phyloP scores from a whole-genome alignment of 1,140 invertebrate genomes.

The Psix sp. region DNA sequence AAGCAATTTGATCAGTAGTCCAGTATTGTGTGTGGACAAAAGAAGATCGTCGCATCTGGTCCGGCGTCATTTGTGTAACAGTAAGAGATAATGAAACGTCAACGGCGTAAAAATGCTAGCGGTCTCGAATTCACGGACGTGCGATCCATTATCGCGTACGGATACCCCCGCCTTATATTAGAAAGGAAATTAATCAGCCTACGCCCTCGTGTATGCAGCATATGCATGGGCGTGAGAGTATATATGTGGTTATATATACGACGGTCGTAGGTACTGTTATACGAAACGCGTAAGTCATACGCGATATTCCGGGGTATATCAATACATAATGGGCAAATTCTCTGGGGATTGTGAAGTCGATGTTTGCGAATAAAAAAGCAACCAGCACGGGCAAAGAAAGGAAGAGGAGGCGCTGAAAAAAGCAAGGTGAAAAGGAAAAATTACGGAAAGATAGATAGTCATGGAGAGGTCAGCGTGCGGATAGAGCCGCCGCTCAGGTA shows the following conservation, averaged over 20 bases:
- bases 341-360: conserved; percentile 29
- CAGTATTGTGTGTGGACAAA: conserved; percentile 1
- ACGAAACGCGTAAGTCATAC: conserved; percentile 45
- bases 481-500: conserved; percentile 32
- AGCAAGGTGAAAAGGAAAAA: conserved; percentile 50
- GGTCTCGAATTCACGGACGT: conserved; percentile 33
- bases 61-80: conserved; percentile 20
- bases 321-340: conserved; percentile 39
- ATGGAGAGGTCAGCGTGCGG: conserved; percentile 36
- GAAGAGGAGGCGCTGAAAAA: conserved; percentile 33
- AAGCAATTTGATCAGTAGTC: conserved; percentile 2
- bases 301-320: conserved; percentile 32
- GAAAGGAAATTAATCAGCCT: conserved; percentile 52
- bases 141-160: conserved; percentile 33
- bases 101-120: conserved; percentile 16
- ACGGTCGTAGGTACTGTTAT: conserved; percentile 9
- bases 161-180: conserved; percentile 43
- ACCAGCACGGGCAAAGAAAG: conserved; percentile 17
- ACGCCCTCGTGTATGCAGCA: conserved; percentile 25
- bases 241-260: not conserved
- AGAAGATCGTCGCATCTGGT: conserved; percentile 19
- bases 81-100: conserved; percentile 35
- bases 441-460: conserved; percentile 52
- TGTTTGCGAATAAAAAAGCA: conserved; percentile 25
- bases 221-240: conserved; percentile 8